Percentiles rank a stretch among this genome's conserved stretches.
Evolutionary conservation across 30 jellyfish, hydroid and myxozoan genomes (phyloP).

Genomic region (Nemopilema nomurai): DNA sequence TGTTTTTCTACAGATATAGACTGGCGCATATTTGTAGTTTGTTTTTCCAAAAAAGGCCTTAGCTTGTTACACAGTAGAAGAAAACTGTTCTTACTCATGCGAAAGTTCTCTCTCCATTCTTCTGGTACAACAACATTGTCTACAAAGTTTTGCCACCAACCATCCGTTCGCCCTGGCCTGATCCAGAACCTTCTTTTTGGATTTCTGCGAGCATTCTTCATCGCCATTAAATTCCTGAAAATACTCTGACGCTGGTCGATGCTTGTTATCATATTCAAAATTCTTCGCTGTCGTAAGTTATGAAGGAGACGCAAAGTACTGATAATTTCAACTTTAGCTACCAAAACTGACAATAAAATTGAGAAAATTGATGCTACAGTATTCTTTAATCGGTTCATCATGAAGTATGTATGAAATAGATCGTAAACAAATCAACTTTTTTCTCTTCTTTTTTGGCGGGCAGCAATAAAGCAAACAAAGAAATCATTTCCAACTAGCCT

Average conservation of each 20-base stretch:
- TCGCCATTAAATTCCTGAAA: constrained; percentile 16
- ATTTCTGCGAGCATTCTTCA: constrained; percentile 6
- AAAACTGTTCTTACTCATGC: constrained; percentile 38
- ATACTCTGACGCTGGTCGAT: constrained; percentile 24
- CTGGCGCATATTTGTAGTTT: constrained; percentile 34
- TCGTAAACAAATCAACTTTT: constrained; percentile 1
- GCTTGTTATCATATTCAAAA: constrained; percentile 23
- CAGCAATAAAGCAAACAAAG: constrained; percentile 23
- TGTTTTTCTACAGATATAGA: constrained; percentile 47
- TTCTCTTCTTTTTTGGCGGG: constrained; percentile 7
- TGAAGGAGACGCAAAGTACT: constrained; percentile 30
- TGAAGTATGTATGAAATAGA: constrained; percentile 4
- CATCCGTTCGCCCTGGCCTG: constrained; percentile 37
- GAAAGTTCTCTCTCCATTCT: constrained; percentile 52
- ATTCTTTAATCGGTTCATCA: constrained; percentile 6
- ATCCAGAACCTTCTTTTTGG: constrained; percentile 18
- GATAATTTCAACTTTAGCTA: constrained; percentile 8
- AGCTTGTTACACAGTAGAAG: constrained; percentile 19
- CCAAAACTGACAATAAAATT: constrained; percentile 6
- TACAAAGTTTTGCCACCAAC: constrained; percentile 47
- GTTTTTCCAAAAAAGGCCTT: constrained; percentile 21
- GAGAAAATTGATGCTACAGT: constrained; percentile 13
- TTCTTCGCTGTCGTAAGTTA: constrained; percentile 19
- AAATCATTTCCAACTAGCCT: constrained; percentile 27
- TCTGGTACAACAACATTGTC: constrained; percentile 27